Conservation (phyloP, 2,113 vertebrate genomes). For the Osmerus mordax region DNA sequence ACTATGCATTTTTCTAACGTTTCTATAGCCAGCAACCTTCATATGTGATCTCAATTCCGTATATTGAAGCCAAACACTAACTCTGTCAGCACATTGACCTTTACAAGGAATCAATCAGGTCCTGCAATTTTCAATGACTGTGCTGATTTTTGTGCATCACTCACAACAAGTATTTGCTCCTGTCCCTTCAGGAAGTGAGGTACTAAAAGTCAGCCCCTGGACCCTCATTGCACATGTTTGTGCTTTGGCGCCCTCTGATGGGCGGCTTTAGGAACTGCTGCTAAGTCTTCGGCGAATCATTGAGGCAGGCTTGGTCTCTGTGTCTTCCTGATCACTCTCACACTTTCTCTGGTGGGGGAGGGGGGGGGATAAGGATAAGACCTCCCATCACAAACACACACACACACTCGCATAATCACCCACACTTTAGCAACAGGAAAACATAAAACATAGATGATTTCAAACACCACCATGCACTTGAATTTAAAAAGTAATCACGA, state of each 20-base stretch:
- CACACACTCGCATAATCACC: neutral
- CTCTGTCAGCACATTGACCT: too few relatives aligned
- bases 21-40: too few relatives aligned
- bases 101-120: too few relatives aligned
- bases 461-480: too few relatives aligned
- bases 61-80: too few relatives aligned
- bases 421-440: neutral
- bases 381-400: neutral
- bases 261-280: conserved; percentile 67
- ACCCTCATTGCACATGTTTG: conserved; percentile 8
- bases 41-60: too few relatives aligned
- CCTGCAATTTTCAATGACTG: too few relatives aligned
- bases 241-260: conserved; percentile 44
- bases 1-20: neutral
- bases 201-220: conserved; percentile 44
- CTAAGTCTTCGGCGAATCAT: conserved; percentile 67
- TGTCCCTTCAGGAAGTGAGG: conserved; percentile 3
- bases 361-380: conserved; percentile 32
- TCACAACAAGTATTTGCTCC: neutral
- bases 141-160: neutral
- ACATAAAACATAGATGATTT: too few relatives aligned
- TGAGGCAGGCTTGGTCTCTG: conserved; percentile 51
- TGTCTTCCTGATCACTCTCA: conserved; percentile 74
- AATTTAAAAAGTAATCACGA: too few relatives aligned
- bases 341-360: conserved; percentile 65